A percentile compares a stretch with the other conserved stretches of the same genome.
Conservation (phyloP, 2,888 invertebrate genomes). For the Drosophila niveifrons region DNA sequence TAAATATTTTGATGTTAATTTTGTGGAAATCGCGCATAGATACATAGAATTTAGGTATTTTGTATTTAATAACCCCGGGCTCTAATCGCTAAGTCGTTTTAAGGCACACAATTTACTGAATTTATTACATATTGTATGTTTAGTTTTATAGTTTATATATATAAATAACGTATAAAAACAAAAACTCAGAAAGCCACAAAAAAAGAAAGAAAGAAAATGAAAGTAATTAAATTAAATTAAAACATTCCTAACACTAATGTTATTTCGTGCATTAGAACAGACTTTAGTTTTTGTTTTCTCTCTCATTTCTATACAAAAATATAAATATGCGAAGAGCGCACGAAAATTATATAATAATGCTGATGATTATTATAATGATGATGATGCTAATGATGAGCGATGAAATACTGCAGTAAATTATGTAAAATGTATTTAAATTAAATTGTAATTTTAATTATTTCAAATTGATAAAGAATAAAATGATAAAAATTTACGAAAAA, state of each 20-base stretch:
- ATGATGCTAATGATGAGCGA: constrained; percentile 32
- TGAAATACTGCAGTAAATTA: constrained; percentile 68
- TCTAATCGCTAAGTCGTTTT: constrained; percentile 64
- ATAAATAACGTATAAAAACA: background rate
- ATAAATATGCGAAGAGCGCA: constrained; percentile 26
- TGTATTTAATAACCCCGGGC: constrained; percentile 62
- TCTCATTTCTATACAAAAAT: constrained; percentile 24
- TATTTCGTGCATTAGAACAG: constrained; percentile 60
- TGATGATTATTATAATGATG: constrained; percentile 31
- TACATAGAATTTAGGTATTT: constrained; percentile 52
- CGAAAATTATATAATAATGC: constrained; percentile 27
- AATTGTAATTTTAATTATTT: constrained; percentile 81
- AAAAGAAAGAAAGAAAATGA: background rate
- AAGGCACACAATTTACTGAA: constrained; percentile 69
- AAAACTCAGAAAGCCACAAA: background rate
- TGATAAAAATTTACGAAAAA: constrained; percentile 45
- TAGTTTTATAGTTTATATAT: constrained; percentile 61
- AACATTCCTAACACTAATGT: constrained; percentile 45
- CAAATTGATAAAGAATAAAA: constrained; percentile 78
- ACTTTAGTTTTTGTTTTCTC: constrained; percentile 56
- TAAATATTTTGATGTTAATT: constrained; percentile 76
- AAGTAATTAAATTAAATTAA: constrained; percentile 4
- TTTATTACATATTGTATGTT: constrained; percentile 76
- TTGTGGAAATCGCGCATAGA: constrained; percentile 46
- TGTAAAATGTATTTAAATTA: constrained; percentile 77